Base-by-base conservation (phyloP, 2,797 vertebrate genomes). In the Margarornis squamiger region DNA sequence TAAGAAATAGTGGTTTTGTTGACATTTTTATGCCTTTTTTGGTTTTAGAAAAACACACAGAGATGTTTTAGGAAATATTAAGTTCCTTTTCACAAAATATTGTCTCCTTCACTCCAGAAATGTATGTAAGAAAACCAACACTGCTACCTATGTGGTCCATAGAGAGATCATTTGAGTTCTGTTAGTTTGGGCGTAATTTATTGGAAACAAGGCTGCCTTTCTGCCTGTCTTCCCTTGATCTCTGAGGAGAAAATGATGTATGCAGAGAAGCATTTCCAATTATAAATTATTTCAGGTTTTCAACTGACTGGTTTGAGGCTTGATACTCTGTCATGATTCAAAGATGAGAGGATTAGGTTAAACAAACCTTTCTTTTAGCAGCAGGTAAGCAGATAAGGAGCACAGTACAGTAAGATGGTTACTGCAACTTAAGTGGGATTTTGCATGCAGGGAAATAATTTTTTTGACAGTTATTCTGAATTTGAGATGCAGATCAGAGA, bases 231-330 rank as follows among this genome's bases (percentile, higher is more conserved):
- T 68, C 51, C 46, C 59, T 78, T 84, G 51, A 57, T 87, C 58
- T 81, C 74, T 32, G 21, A 84, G 65, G 85, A 76, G 61, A 74
- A 81, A 74, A 57, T 54, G 8, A 74, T 51, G 20, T 57, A 89
- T 79, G 65, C 70, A 83, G 51, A 82, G 59, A 72, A 93, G 43
- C 43, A 48, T 86, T 93, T 88, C 45, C 43, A 73, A 67, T 70
- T 90, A 41, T 51, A 76, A 93, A 81, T 88, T 89, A 88, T 80
- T 92, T 84, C 66, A 51, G 13, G 39, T 78, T 90, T 91, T 86
- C 84, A 90, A 3, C 58, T 39, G 73, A 39, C 68, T 87, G 57
- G 45, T 88, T 85, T 83, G 62, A 84, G 32, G 38, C 68, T 88
- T 86, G 68, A 61, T 85, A 68, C 38, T 81, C 61, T 84, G 52